phyloP scores from a whole-genome alignment of 1,140 invertebrate genomes.

The Camponotus vicinus region DNA sequence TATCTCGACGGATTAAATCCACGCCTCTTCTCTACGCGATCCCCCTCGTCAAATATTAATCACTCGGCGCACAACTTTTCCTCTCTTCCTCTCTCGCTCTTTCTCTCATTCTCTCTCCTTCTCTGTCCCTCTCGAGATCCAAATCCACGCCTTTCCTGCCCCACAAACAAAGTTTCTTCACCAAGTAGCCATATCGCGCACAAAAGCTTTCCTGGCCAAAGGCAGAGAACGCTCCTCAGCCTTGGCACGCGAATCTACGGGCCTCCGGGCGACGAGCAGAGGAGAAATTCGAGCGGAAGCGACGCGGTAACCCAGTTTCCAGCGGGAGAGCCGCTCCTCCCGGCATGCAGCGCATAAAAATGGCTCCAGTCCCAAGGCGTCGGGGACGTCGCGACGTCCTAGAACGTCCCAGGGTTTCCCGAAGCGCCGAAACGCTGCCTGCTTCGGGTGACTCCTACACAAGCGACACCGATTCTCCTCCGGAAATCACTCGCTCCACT shows the following conservation, averaged over 20 bases:
- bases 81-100: too few species aligned
- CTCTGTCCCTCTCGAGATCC: not conserved
- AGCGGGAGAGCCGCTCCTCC: conserved; percentile 42
- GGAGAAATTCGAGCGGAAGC: conserved; percentile 50
- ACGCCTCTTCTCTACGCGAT: not conserved
- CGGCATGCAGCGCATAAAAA: conserved; percentile 51
- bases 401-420: not conserved
- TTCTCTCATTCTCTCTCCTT: too few species aligned
- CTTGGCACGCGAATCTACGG: not conserved
- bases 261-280: conserved; percentile 25
- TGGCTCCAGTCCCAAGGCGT: conserved; percentile 37
- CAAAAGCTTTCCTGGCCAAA: not conserved
- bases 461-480: conserved; percentile 15
- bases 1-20: conserved; percentile 6
- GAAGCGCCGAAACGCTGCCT: not conserved
- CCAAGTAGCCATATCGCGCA: not conserved
- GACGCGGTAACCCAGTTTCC: conserved; percentile 71
- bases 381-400: not conserved
- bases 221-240: not conserved
- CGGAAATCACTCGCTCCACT: not conserved
- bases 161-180: not conserved
- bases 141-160: not conserved
- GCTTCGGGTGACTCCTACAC: conserved; percentile 22
- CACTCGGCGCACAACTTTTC: conserved; percentile 10
- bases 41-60: not conserved